A percentile compares a stretch with the other conserved stretches of the same genome.
Conservation (phyloP, 2,113 vertebrate genomes). For the Megalops atlanticus region DNA sequence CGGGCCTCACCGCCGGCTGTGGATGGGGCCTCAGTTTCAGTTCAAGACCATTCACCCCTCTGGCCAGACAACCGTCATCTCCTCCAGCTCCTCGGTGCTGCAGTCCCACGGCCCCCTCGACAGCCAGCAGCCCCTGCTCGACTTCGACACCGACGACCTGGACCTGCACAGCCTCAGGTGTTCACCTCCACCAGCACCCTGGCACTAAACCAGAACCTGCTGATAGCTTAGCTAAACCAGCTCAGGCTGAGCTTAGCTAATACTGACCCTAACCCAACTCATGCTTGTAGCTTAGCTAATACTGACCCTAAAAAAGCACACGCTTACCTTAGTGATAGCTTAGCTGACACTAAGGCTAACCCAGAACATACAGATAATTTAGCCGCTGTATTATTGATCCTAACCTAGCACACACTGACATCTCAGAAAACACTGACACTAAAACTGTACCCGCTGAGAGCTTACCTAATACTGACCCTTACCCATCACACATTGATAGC, state of each 20-base stretch:
- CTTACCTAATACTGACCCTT: not conserved
- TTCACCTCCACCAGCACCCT: not conserved
- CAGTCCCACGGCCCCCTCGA: conserved; percentile 92
- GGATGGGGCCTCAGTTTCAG: conserved; percentile 99
- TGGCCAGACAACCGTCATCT: conserved; percentile 95
- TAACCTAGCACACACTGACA: too few relatives aligned
- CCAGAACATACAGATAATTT: too few relatives aligned
- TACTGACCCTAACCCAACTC: not conserved
- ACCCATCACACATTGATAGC: too few relatives aligned
- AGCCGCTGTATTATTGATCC: too few relatives aligned
- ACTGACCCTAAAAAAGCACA: too few relatives aligned
- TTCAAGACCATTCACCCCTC: conserved; percentile 99
- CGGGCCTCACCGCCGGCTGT: conserved; percentile 90
- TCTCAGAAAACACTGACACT: too few relatives aligned
- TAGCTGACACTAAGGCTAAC: too few relatives aligned
- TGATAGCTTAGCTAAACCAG: too few relatives aligned
- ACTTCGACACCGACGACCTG: conserved; percentile 95
- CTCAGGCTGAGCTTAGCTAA: not conserved
- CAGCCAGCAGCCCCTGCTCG: conserved; percentile 90
- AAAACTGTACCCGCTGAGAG: not conserved
- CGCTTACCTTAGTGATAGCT: too few relatives aligned
- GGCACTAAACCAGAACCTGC: not conserved
- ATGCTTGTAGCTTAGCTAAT: not conserved
- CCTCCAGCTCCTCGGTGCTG: conserved; percentile 94
- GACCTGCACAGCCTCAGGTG: conserved; percentile 97